Conservation (phyloP, 2,113 vertebrate species). For the Chaetorhynchus papuensis region DNA sequence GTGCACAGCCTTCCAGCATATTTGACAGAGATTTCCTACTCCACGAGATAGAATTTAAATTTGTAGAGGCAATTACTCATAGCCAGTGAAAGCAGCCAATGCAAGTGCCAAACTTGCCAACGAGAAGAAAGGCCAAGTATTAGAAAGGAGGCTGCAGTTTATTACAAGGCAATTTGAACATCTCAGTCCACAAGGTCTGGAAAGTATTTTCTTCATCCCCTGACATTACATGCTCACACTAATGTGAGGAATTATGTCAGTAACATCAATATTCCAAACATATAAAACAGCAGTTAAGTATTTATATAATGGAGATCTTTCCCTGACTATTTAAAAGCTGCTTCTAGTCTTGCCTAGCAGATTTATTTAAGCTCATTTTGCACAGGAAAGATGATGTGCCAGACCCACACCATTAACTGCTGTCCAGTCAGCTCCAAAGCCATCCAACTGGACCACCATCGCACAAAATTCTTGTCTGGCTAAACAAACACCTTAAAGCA, state of each 20-base stretch:
- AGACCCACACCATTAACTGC: constrained; percentile 39
- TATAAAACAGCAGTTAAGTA: background rate
- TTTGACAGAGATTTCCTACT: constrained; percentile 1
- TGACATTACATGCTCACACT: background rate
- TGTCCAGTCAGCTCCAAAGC: constrained; percentile 38
- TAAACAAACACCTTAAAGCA: constrained; percentile 41
- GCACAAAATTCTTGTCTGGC: constrained; percentile 29
- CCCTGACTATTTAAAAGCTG: background rate
- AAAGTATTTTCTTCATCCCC: background rate
- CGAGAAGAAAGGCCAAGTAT: constrained; percentile 7
- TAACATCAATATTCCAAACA: background rate
- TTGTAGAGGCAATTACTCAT: constrained; percentile 49
- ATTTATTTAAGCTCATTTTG: constrained; percentile 45
- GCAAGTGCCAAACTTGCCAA: background rate
- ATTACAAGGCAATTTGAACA: background rate
- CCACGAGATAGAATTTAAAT: constrained; percentile 3
- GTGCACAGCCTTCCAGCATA: background rate
- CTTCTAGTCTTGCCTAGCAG: background rate
- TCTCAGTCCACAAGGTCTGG: background rate
- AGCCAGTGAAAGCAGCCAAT: constrained; percentile 7
- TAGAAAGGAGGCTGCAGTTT: constrained; percentile 4
- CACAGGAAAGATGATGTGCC: constrained; percentile 27
- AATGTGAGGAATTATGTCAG: background rate
- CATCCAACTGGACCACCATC: constrained; percentile 34
- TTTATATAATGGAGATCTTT: background rate